A percentile compares a stretch with the other conserved stretches of the same genome.
Evolutionary conservation across 1,140 invertebrate species (phyloP).

Genomic region (Branchinecta lindahli): DNA sequence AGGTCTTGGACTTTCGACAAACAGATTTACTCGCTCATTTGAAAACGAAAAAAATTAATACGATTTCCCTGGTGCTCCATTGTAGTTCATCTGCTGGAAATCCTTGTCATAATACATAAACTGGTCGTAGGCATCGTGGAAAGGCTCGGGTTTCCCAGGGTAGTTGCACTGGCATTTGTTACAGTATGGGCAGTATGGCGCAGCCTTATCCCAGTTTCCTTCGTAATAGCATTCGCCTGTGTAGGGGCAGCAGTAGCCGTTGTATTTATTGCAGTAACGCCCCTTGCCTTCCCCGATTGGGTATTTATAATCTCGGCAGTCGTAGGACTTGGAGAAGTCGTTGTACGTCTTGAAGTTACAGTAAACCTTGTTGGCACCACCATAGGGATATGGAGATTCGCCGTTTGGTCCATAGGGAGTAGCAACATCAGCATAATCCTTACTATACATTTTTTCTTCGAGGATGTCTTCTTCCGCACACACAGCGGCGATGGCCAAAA

Average conservation of each 20-base stretch:
- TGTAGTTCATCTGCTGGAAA: too few relatives aligned
- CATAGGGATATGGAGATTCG: neutral
- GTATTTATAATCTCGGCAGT: slow-evolving; percentile 10
- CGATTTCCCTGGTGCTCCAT: too few relatives aligned
- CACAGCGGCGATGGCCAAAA: neutral
- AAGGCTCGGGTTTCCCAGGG: neutral
- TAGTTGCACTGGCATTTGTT: neutral
- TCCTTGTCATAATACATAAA: neutral
- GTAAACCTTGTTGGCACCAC: neutral
- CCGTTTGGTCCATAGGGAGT: too few relatives aligned
- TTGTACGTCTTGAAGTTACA: neutral
- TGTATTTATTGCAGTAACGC: neutral
- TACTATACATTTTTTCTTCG: too few relatives aligned
- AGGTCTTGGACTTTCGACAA: too few relatives aligned
- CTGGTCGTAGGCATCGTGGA: neutral
- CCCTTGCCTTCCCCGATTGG: neutral
- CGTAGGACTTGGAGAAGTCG: neutral
- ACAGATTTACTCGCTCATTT: too few relatives aligned
- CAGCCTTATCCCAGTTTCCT: neutral
- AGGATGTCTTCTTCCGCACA: neutral
- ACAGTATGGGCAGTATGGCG: neutral
- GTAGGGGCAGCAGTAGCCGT: slow-evolving; percentile 1
- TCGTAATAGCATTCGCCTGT: slow-evolving; percentile 3
- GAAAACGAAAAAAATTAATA: too few relatives aligned
- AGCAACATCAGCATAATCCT: too few relatives aligned